Conservation (phyloP, 2,888 invertebrate genomes). For the Ligdia adustata region DNA sequence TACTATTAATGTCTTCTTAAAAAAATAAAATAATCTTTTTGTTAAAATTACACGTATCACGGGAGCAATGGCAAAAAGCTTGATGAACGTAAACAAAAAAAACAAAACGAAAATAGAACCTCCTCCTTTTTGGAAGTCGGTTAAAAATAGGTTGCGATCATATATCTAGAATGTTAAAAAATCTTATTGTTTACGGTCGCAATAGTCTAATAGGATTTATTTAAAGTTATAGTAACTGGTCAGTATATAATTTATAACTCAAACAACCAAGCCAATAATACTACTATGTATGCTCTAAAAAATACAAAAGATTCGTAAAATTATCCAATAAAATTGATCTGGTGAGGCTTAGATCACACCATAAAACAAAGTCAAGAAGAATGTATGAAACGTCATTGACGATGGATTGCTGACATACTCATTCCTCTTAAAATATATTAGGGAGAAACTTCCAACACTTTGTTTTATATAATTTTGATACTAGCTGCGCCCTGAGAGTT, state of each 20-base stretch:
- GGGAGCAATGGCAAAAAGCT: too few relatives aligned
- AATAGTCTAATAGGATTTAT: background rate
- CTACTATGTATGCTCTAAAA: background rate
- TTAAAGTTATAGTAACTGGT: background rate
- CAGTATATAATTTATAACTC: background rate
- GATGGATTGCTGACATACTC: constrained; percentile 4
- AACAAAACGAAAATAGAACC: too few relatives aligned
- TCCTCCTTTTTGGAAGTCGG: too few relatives aligned
- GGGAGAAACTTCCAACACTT: constrained; percentile 10
- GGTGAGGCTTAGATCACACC: background rate
- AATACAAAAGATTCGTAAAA: background rate
- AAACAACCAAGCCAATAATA: background rate
- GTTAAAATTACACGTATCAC: too few relatives aligned
- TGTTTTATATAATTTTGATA: background rate
- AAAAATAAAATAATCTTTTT: background rate
- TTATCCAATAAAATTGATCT: background rate
- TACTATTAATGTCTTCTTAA: background rate
- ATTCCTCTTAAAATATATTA: constrained; percentile 9
- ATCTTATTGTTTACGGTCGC: background rate
- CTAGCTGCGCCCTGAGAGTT: background rate
- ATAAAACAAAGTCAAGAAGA: background rate
- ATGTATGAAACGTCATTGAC: constrained; percentile 13
- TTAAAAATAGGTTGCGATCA: too few relatives aligned
- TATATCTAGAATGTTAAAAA: too few relatives aligned
- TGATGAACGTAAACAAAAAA: too few relatives aligned